Base-by-base conservation (phyloP, 2,888 invertebrate genomes). In the Torymus tubicola region DNA sequence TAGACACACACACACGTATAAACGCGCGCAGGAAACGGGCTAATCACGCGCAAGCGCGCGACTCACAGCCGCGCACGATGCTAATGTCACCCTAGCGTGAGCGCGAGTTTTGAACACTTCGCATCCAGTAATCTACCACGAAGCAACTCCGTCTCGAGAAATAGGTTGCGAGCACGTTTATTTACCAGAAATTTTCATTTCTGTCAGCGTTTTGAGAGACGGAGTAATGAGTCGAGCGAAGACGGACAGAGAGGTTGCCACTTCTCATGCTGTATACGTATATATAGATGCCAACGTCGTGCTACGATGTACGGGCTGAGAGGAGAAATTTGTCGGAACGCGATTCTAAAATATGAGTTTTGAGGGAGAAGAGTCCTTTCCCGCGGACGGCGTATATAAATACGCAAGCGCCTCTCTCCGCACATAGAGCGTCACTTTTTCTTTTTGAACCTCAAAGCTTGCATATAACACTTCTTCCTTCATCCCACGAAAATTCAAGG, bases 61-160 rank as follows among this genome's bases (percentile, higher is more conserved):
- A 16, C 18, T 18, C 50, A 52, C 72, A n/a, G 53, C 63, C 74
- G n/a, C 74, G 74, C 58, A 58, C 67, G 74, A 64, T 64, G 55
- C 67, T 67, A 60, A 60, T 67, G 65, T 58, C 74, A 67, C 16
- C n/a, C 85, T n/a, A 24, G 24, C 24, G 24, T 3, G 24, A 24
- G 85, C 85, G 86, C 85, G 86, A 86, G 86, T 87, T 87, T 86
- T 83, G 79, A 87, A 84, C 84, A 86, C 85, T 86, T 87, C 85
- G 81, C 86, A 83, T 24, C 24, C 83, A 85, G 83, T 87, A 87
- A 87, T 87, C 87, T 86, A 84, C 82, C 81, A 71, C 18, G 4
- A 14, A 65, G 55, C 57, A 31, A 21, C 57, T n/a, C 2, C 21
- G 57, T 16, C 2, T 31, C n/a, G n/a, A 11, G 57, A 24, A 24